Evolutionary conservation across 1,140 invertebrate species (phyloP).

Genomic region (Pseudomyrmex concolor): DNA sequence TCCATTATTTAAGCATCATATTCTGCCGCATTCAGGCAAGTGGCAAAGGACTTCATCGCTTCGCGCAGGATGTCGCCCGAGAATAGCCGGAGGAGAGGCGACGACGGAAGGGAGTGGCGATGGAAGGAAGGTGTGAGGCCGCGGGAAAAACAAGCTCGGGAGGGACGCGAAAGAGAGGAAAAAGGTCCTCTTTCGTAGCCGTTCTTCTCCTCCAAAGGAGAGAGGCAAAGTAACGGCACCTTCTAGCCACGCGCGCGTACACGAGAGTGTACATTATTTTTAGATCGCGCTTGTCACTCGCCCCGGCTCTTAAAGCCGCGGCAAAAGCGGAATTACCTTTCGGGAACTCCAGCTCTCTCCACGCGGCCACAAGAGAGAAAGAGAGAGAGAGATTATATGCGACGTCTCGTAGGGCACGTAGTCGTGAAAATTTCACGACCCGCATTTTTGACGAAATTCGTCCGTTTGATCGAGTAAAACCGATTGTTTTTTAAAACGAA

Average conservation of each 20-base stretch:
- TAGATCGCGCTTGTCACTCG: constrained; percentile 62
- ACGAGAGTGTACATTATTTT: constrained; percentile 58
- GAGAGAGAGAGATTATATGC: no score
- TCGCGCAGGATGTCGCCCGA: constrained; percentile 17
- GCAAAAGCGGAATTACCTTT: constrained; percentile 51
- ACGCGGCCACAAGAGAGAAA: no score
- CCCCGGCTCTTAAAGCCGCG: constrained; percentile 25
- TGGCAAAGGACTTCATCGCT: constrained; percentile 38
- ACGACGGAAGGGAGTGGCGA: not conserved
- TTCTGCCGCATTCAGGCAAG: constrained; percentile 30
- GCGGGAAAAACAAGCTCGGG: not conserved
- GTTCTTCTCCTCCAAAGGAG: not conserved
- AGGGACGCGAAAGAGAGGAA: not conserved
- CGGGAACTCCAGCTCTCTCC: constrained; percentile 6
- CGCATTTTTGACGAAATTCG: no score
- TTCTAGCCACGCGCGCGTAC: constrained; percentile 16
- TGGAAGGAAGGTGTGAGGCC: no score
- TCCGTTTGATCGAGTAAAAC: no score
- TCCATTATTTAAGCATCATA: constrained; percentile 53
- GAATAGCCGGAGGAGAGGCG: constrained; percentile 1
- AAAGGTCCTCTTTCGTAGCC: not conserved
- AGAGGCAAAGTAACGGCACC: constrained; percentile 31
- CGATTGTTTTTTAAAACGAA: no score
- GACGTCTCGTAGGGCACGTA: no score
- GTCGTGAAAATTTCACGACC: no score